These are phyloP conservation scores for Noctilio leporinus DNA, from an alignment of 2,113 vertebrate genomes.

Conservation along the genomic window DNA sequence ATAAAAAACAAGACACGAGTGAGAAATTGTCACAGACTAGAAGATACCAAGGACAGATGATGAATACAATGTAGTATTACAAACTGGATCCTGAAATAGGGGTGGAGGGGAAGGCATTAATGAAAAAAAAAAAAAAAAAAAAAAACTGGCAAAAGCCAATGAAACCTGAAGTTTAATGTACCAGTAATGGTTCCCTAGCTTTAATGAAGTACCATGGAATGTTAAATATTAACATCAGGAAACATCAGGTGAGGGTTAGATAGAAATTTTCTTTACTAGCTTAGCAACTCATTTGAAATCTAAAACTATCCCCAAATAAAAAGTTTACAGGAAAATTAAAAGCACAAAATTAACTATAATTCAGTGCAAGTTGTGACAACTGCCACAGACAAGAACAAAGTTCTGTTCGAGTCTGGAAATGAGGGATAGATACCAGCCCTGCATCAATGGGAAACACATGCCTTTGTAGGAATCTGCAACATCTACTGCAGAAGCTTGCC, in stretches of 20 bases:
- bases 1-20: neutral
- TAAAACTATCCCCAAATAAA: neutral
- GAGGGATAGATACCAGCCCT: neutral
- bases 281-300: neutral
- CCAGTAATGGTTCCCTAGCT: neutral
- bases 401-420: neutral
- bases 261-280: neutral
- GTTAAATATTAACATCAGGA: neutral
- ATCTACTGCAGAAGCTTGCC: neutral
- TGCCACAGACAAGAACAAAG: neutral
- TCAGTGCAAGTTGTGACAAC: neutral
- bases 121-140: neutral
- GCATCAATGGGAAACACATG: neutral
- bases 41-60: neutral
- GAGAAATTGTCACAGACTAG: neutral
- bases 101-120: neutral
- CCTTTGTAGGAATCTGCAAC: neutral
- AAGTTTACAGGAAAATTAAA: neutral
- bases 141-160: neutral
- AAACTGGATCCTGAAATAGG: neutral
- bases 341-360: neutral
- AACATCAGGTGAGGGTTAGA: neutral
- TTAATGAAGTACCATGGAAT: neutral
- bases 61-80: neutral
- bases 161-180: neutral